Conservation (phyloP, 2,113 vertebrate species). For the Raja brachyura region DNA sequence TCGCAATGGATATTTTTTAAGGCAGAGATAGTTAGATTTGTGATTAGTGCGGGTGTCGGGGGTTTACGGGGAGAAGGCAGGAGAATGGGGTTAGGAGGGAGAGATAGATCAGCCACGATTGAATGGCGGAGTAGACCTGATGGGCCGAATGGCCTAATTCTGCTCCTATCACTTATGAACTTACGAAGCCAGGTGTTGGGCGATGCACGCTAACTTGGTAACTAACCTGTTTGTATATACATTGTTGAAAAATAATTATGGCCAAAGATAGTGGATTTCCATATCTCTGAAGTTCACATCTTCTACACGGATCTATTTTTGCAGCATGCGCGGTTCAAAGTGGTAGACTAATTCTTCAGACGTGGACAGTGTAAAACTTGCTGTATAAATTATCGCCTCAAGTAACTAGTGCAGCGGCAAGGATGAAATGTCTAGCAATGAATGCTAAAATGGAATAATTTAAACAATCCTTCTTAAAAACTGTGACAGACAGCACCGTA, state of each 20-base stretch:
- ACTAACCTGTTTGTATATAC: neutral
- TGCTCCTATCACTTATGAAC: no score
- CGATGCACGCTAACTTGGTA: neutral
- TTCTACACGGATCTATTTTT: neutral
- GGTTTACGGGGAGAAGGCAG: no score
- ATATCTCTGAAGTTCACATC: neutral
- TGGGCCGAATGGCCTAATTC: no score
- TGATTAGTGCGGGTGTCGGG: no score
- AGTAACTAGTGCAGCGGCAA: neutral
- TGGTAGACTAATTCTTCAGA: neutral
- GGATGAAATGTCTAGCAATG: neutral
- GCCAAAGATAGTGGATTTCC: neutral
- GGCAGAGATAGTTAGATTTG: no score
- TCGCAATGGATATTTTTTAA: neutral
- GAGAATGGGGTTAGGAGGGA: no score
- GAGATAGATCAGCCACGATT: no score
- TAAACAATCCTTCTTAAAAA: neutral
- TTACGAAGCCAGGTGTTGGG: neutral
- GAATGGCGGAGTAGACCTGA: no score
- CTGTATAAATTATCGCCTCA: neutral
- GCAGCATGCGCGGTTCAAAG: neutral
- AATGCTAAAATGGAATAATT: neutral
- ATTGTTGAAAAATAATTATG: neutral
- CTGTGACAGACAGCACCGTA: no score
- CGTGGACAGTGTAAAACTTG: neutral